phyloP scores from a whole-genome alignment of 1,140 invertebrate genomes.

The Drosophila albomicans region DNA sequence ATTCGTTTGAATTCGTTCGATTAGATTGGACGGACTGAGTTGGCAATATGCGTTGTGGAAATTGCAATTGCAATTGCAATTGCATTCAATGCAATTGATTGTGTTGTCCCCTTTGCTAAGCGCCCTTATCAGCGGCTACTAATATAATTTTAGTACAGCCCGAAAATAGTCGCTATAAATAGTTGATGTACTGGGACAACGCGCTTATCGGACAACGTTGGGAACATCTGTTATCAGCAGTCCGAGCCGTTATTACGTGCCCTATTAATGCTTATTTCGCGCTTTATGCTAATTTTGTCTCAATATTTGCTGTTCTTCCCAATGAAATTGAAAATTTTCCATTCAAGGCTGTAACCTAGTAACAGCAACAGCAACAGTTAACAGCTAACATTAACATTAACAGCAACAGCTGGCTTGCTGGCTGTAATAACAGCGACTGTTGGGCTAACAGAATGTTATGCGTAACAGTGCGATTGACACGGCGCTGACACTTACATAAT shows the following conservation, averaged over 20 bases:
- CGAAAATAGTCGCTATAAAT: slow-evolving; percentile 46
- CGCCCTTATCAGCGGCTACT: slow-evolving; percentile 7
- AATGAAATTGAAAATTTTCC: slow-evolving; percentile 4
- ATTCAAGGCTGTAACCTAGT: background rate
- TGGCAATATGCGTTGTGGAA: slow-evolving; percentile 6
- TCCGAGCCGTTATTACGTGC: background rate
- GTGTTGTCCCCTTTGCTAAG: background rate
- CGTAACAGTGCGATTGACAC: background rate
- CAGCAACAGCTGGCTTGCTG: background rate
- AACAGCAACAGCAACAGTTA: background rate
- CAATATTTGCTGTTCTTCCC: background rate
- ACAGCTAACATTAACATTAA: background rate
- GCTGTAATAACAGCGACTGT: background rate
- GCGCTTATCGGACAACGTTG: slow-evolving; percentile 20
- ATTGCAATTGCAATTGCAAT: background rate
- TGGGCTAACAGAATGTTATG: background rate
- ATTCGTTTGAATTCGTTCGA: background rate
- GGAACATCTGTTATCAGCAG: slow-evolving; percentile 13
- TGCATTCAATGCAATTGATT: background rate
- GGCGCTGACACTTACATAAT: slow-evolving; percentile 10
- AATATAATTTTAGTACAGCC: slow-evolving; percentile 23
- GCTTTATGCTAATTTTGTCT: background rate
- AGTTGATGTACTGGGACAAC: slow-evolving; percentile 4
- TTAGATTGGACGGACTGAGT: background rate
- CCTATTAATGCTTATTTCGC: slow-evolving; percentile 1